Base-by-base conservation (phyloP, 2,797 vertebrate species). In the Salarias fasciatus region DNA sequence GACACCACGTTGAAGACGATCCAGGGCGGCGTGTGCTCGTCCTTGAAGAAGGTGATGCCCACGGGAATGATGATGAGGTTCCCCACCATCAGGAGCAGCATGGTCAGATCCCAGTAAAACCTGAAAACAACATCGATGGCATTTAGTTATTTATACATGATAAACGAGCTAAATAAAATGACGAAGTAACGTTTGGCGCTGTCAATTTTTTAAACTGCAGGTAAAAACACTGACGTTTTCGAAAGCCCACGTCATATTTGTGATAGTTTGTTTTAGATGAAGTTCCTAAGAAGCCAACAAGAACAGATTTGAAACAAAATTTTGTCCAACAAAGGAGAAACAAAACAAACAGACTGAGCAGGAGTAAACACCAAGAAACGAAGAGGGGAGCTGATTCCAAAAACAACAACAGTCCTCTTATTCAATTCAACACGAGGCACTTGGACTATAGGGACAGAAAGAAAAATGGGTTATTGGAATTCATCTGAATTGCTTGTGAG, bases 1-100 rank as follows among this genome's bases (percentile, higher is more conserved):
- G 98, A 99, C 68, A 99, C 95, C 56, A 99, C 97, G 1, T 99
- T 99, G 92, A 99, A 99, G 83, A 99, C 95, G 41, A 99, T 99
- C 98, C 98, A 99, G 0, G 97, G 96, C 0, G 97, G 97, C 3
- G 98, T 99, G 91, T 98, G 95, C 85, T 99, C 98, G 14, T 99
- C 97, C 85, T 99, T 99, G 92, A 99, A 99, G 90, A 99, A 99
- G 53, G 98, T 99, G 93, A 99, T 99, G 79, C 98, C 98, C 80
- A 99, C 97, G 0, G 98, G 98, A 72, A 99, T 99, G 92, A 99
- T 99, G 92, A 99, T 98, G 86, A 99, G 93, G 89, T 99, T 99
- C 51, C 97, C 97, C 72, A 99, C 97, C 98, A 99, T 99, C 83
- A 99, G 92, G 60, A 99, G 93, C 84, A 99, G 92, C 97, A 99